Base-by-base conservation (phyloP, 2,113 vertebrate species). In the Pionites leucogaster region DNA sequence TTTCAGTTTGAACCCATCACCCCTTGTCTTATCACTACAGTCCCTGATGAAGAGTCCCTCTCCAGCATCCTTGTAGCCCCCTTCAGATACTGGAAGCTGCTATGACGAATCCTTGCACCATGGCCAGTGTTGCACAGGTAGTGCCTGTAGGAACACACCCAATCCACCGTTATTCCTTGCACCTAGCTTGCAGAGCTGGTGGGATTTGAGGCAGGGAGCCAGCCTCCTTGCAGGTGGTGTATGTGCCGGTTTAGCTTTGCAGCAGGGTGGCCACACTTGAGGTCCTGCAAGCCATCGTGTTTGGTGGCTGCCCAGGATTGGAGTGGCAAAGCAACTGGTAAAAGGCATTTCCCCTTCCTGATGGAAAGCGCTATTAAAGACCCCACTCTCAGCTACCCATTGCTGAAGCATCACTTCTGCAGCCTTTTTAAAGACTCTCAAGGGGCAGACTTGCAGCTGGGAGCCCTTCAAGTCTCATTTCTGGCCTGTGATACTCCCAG, bases 371-470 rank as follows among this genome's bases (percentile, higher is more conserved):
- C 76, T 71, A 3, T 77, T 94, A 78, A 70, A 81, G 91, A 70
- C 37, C 79, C 67, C 79, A 22, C 79, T 92, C 22, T 3, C 2
- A 88, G 85, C 85, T 82, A 6, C 92, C 86, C 55, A 41, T 75
- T 91, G 82, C 95, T 88, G 92, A 86, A 91, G 90, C 67, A 50
- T 93, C 91, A 42, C 72, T 91, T 86, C 15, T 17, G 25, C 18
- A 70, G 80, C n/a, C 81, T 74, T 93, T 88, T 70, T 59, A 70
- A 27, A 86, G 37, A n/a, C 80, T 91, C 81, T 95, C 39, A 84
- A 72, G 83, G 93, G 69, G 24, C 88, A 83, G 80, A 29, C 39
- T 92, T 64, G 86, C 91, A 95, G 91, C 94, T 96, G 96, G 91
- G 92, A 97, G 89, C 87, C 84, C 92, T 95, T 96, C 93, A 97